A percentile compares a stretch with the other conserved stretches of the same genome.
Conservation (phyloP, 2,888 invertebrate genomes). For the Oscheius sp. region DNA sequence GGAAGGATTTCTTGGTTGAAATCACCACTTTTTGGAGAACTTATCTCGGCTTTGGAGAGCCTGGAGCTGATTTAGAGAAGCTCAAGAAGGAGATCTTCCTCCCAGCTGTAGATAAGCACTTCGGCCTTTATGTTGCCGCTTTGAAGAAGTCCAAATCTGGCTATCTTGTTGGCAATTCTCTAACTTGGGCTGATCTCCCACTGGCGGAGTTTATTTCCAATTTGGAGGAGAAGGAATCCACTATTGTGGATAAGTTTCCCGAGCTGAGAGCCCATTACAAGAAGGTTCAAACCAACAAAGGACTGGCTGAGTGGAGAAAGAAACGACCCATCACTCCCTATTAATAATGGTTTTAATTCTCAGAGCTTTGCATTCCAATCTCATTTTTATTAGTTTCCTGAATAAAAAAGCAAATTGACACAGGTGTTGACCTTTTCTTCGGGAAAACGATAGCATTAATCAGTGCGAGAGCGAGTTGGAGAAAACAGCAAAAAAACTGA, state of each 20-base stretch:
- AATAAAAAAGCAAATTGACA: too few species aligned
- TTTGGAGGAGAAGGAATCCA: background rate
- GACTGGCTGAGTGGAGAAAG: slow-evolving; percentile 55
- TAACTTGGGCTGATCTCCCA: slow-evolving; percentile 61
- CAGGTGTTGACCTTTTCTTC: too few species aligned
- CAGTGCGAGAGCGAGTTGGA: too few species aligned
- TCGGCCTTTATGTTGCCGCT: slow-evolving; percentile 45
- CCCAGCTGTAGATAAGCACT: slow-evolving; percentile 55
- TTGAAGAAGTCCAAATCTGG: slow-evolving; percentile 38
- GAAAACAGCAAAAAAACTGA: too few species aligned
- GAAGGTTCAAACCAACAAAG: slow-evolving; percentile 33
- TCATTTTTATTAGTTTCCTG: too few species aligned
- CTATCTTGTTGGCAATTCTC: slow-evolving; percentile 49
- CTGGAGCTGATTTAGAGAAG: background rate
- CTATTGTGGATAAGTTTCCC: slow-evolving; percentile 4
- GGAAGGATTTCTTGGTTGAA: slow-evolving; percentile 28
- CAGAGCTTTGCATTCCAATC: too few species aligned
- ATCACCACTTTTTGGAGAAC: background rate
- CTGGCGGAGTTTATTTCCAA: slow-evolving; percentile 54
- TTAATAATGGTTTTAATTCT: too few species aligned
- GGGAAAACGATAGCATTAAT: too few species aligned
- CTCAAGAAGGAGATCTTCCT: slow-evolving; percentile 43
- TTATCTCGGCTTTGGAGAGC: too few species aligned
- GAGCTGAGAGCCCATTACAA: slow-evolving; percentile 2
- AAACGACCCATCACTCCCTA: slow-evolving; percentile 47